Evolutionary conservation across 2,797 vertebrate species (phyloP), one percentile per base, ranked within the genome.

Genomic region (Lithobates pipiens): DNA sequence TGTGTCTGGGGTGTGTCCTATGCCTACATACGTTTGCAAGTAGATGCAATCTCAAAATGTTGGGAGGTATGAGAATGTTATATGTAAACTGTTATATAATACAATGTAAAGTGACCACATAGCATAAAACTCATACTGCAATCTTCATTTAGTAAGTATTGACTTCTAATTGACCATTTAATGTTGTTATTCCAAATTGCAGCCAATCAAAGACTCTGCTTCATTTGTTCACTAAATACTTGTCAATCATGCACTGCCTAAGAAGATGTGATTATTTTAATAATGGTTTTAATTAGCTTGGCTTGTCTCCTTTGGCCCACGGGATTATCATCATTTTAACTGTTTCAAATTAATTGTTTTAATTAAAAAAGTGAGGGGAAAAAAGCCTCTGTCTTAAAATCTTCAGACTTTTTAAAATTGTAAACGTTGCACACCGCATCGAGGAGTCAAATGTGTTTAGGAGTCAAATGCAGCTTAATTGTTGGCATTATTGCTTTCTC

Each of bases 401-500:
- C 71, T 34, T 23, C 42, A 29, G 71, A 74, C n/a, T 72, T 46
- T 76, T n/a, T 71, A 69, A 76, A 25, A 29, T 61, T 69, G 44
- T 32, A 46, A 73, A 75, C 21, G 32, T 34, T 75, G 5, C 29
- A 84, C 27, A 32, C 67, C 15, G 29, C 46, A 65, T n/a, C 72
- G 13, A 81, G 27, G 57, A 80, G 61, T 80, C 77, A 80, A 69
- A 76, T 7, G 39, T 76, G 74, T 80, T 85, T 80, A 80, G 46
- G 57, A 85, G 72, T 76, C 78, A 85, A 85, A 81, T 25, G 6
- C 46, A 61, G 63, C 78, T 76, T 85, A 85, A 85, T 85, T 85
- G 78, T 76, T 70, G 84, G 84, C 77, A 76, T 76, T 85, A 81
- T 85, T 81, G 84, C 72, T 76, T 81, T 80, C 72, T 72, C 44